Conservation (phyloP, 2,113 vertebrate genomes). For the Aix galericulata region DNA sequence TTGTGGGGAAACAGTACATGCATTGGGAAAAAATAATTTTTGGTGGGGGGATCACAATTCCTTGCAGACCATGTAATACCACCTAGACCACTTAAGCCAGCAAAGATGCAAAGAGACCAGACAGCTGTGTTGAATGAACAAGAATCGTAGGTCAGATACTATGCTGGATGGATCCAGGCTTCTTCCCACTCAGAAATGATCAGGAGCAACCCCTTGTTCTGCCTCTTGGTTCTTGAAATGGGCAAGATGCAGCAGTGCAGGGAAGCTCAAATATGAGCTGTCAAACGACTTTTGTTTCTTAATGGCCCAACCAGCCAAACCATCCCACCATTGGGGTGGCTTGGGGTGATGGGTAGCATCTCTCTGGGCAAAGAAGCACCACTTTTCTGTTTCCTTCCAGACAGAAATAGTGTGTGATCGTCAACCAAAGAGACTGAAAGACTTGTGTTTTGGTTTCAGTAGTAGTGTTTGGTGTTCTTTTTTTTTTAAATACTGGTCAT, state of each 20-base stretch:
- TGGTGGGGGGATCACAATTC: neutral
- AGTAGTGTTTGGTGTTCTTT: neutral
- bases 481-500: neutral
- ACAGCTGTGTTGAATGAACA: neutral
- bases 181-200: neutral
- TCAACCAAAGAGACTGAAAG: neutral
- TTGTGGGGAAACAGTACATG: neutral
- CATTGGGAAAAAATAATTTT: neutral
- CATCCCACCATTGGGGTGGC: neutral
- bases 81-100: neutral
- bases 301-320: neutral
- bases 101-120: neutral
- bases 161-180: neutral
- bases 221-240: neutral
- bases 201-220: neutral
- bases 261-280: neutral
- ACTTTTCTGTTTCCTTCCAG: neutral
- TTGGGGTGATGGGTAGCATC: neutral
- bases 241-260: neutral
- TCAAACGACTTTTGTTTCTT: neutral
- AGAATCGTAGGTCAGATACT: neutral
- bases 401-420: neutral
- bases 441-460: accelerated
- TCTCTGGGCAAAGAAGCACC: neutral
- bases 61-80: neutral